Percentiles rank a stretch among this genome's conserved stretches.
Conservation (phyloP, 2,888 invertebrate species). For the Lamellibrachia columna region DNA sequence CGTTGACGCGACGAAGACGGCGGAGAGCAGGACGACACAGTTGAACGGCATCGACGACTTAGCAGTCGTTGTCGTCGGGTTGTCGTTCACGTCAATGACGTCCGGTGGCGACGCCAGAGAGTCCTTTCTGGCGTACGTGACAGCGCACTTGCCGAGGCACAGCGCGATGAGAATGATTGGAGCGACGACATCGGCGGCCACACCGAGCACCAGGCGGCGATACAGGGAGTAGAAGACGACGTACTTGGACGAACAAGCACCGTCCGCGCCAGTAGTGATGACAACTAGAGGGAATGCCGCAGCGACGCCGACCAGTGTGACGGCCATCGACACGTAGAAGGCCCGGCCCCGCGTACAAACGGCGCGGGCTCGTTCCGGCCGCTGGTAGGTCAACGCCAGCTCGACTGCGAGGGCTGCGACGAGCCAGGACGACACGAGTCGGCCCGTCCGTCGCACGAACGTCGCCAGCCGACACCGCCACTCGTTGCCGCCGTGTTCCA, state of each 20-base stretch:
- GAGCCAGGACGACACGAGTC: conserved; percentile 35
- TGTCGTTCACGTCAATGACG: background rate
- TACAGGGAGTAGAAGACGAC: conserved; percentile 34
- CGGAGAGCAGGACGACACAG: conserved; percentile 23
- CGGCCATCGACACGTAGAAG: conserved; percentile 36
- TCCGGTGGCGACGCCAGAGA: background rate
- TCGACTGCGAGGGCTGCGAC: conserved; percentile 39
- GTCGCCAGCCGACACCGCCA: conserved; percentile 38
- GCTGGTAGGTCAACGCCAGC: conserved; percentile 24
- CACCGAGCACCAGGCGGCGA: conserved; percentile 34
- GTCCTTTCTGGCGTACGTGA: background rate
- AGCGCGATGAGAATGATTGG: conserved; percentile 34
- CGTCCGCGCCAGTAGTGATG: conserved; percentile 22
- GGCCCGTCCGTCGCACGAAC: conserved; percentile 29
- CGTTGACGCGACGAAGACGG: conserved; percentile 30
- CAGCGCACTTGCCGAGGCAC: conserved; percentile 21
- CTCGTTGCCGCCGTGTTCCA: conserved; percentile 31
- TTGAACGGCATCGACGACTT: conserved; percentile 9
- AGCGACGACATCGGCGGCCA: conserved; percentile 27
- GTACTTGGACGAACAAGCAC: conserved; percentile 36
- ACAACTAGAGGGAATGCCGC: conserved; percentile 40
- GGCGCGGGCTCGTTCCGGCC: conserved; percentile 22
- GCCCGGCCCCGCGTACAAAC: conserved; percentile 32
- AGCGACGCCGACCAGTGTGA: conserved; percentile 33
- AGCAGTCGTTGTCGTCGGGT: background rate